Conservation (phyloP, 2,113 vertebrate species). For the Conger conger region DNA sequence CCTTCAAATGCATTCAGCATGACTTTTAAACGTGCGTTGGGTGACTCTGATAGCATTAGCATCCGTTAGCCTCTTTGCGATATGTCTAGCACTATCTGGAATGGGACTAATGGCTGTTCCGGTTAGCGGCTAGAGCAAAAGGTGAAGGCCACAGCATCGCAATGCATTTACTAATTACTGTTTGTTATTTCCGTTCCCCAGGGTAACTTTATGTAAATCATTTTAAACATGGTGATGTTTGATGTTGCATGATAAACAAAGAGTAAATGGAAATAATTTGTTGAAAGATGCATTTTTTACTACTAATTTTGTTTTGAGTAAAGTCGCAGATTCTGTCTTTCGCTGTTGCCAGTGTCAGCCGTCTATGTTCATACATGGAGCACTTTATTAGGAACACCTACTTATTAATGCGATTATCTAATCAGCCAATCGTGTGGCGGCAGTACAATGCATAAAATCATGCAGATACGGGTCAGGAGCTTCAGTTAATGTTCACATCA, state of each 20-base stretch:
- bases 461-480: too few species aligned
- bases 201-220: background rate
- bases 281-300: background rate
- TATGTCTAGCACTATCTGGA: background rate
- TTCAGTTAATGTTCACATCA: too few species aligned
- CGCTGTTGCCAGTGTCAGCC: too few species aligned
- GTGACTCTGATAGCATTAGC: background rate
- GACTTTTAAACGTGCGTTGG: background rate
- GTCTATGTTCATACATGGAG: too few species aligned
- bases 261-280: background rate
- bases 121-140: background rate
- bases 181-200: background rate
- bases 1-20: background rate
- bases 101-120: background rate
- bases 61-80: background rate
- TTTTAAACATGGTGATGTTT: background rate
- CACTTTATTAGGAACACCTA: too few species aligned
- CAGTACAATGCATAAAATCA: too few species aligned
- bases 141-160: background rate
- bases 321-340: too few species aligned
- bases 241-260: background rate
- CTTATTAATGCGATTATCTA: too few species aligned
- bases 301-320: too few species aligned
- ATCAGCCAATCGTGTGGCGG: too few species aligned
- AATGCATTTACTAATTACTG: constrained; percentile 3